Percentiles rank a stretch among this genome's conserved stretches.
Evolutionary conservation across 2,113 vertebrate species (phyloP).

Genomic region (Dryoscopus gambensis): DNA sequence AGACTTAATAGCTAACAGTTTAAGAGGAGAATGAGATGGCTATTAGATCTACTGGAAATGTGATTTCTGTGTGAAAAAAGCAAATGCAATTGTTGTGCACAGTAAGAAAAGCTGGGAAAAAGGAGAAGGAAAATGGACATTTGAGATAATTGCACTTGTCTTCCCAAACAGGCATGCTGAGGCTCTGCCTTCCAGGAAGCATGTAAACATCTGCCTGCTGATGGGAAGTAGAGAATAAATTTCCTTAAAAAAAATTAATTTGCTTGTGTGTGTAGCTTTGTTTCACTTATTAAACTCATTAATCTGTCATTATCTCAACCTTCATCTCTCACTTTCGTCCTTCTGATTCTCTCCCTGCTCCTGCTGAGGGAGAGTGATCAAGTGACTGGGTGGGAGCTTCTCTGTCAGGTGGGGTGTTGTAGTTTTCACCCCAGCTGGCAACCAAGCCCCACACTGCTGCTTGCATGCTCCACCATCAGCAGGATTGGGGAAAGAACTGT

Average conservation of each 20-base stretch:
- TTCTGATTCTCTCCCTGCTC: background rate
- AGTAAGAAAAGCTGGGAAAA: background rate
- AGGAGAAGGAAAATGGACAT: background rate
- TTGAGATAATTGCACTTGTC: background rate
- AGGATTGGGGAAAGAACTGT: background rate
- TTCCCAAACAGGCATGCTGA: background rate
- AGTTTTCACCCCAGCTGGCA: background rate
- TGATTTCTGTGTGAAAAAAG: background rate
- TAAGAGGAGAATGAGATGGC: background rate
- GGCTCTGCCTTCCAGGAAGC: background rate
- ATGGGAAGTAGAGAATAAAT: background rate
- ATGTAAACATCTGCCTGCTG: background rate
- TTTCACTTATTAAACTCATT: background rate
- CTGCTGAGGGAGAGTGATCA: background rate
- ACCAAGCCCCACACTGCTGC: background rate
- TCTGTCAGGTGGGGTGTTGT: background rate
- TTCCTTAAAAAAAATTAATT: background rate
- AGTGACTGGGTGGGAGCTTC: background rate
- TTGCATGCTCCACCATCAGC: background rate
- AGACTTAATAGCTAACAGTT: background rate
- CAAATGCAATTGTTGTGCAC: background rate
- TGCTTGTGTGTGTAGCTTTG: background rate
- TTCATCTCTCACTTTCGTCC: background rate
- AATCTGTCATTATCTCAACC: background rate
- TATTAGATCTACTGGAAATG: background rate